A percentile compares a stretch with the other conserved stretches of the same genome.
phyloP scores from a whole-genome alignment of 92 coral and sea anemone species.

The Plumapathes pennacea region DNA sequence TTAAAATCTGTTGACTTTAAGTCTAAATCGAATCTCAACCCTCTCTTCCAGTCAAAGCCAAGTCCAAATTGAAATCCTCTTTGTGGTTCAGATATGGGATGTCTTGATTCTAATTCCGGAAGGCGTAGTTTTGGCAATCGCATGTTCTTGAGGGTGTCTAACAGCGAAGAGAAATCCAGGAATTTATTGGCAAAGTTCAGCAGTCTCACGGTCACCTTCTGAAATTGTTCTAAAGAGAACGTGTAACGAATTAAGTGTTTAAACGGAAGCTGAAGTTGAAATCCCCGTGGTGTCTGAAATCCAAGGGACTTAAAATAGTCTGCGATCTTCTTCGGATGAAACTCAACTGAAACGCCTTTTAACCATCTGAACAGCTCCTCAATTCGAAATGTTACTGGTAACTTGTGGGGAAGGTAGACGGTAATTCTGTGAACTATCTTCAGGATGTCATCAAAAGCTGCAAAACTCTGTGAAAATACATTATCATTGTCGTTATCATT shows the following conservation, averaged over 20 bases:
- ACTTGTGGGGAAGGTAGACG: constrained; percentile 67
- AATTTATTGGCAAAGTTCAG: constrained; percentile 58
- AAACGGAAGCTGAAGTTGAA: constrained; percentile 71
- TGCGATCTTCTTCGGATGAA: constrained; percentile 52
- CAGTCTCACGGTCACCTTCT: constrained; percentile 32
- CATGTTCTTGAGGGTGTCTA: constrained; percentile 57
- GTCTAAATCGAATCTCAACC: constrained; percentile 31
- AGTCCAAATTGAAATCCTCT: constrained; percentile 62
- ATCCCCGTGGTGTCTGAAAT: constrained; percentile 51
- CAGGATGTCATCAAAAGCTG: constrained; percentile 5
- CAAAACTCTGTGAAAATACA: no score
- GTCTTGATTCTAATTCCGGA: constrained; percentile 16
- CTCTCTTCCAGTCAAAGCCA: constrained; percentile 55
- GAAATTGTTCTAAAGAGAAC: constrained; percentile 57
- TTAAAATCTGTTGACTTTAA: constrained; percentile 19
- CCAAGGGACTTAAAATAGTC: constrained; percentile 80
- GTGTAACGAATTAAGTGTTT: constrained; percentile 53
- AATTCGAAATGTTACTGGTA: constrained; percentile 60
- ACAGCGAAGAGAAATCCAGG: constrained; percentile 56
- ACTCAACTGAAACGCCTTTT: constrained; percentile 41
- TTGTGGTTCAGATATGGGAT: constrained; percentile 16
- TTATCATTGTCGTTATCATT: no score
- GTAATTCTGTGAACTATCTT: constrained; percentile 51
- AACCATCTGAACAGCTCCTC: constrained; percentile 59
- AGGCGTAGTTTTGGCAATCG: constrained; percentile 53